Evolutionary conservation across 2,113 vertebrate species (phyloP).

Genomic region (Mormyrus lacerda): DNA sequence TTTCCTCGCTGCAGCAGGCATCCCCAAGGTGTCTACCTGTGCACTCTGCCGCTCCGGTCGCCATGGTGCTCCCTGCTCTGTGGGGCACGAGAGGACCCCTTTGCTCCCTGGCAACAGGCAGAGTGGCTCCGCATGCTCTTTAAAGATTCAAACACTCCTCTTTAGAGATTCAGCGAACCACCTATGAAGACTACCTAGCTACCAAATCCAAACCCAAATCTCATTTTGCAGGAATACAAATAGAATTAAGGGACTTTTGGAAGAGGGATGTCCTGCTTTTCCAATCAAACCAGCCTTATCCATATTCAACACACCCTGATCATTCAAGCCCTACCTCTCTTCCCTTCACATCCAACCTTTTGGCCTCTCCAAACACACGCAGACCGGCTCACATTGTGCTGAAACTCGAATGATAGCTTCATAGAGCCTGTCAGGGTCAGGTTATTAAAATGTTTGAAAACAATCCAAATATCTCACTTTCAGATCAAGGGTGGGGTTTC

Average conservation of each 20-base stretch:
- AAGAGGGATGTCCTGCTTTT: background rate
- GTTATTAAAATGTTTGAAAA: background rate
- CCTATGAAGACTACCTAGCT: background rate
- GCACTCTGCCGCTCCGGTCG: background rate
- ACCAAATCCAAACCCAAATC: background rate
- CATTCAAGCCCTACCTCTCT: background rate
- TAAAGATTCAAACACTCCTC: background rate
- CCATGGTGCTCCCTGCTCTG: background rate
- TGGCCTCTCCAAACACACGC: background rate
- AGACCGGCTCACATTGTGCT: background rate
- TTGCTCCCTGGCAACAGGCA: background rate
- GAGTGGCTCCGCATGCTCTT: background rate
- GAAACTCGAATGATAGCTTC: background rate
- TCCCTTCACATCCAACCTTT: background rate
- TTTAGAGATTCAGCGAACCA: background rate
- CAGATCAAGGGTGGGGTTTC: background rate
- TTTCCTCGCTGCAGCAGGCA: background rate
- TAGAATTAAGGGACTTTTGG: background rate
- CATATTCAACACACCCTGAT: background rate
- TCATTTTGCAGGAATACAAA: background rate
- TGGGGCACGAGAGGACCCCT: background rate
- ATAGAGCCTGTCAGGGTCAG: background rate
- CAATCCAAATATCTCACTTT: background rate
- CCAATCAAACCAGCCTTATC: background rate
- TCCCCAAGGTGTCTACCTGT: background rate